Evolutionary conservation across 2,888 invertebrate species (phyloP).

Genomic region (Meteorus cinctellus): DNA sequence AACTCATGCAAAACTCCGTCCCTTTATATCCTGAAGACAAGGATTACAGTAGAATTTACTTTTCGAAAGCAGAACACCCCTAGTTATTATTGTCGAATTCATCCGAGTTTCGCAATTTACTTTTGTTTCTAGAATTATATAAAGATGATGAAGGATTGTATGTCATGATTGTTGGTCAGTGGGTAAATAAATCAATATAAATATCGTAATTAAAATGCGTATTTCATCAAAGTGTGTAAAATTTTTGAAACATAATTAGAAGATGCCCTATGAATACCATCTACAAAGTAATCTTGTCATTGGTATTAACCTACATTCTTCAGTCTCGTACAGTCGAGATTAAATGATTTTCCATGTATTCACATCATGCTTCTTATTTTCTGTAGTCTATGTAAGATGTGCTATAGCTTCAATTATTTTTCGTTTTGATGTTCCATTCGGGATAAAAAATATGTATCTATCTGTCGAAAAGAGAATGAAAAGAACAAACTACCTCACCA

Average conservation of each 20-base stretch:
- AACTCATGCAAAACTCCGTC: slow-evolving; percentile 77
- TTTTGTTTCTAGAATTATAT: slow-evolving; percentile 11
- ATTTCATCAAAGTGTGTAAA: too few species aligned
- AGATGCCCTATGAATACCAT: too few species aligned
- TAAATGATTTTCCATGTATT: not conserved
- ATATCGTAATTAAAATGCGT: not conserved
- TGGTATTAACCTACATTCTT: too few species aligned
- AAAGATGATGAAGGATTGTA: slow-evolving; percentile 39
- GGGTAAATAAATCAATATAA: slow-evolving; percentile 3
- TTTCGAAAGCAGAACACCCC: slow-evolving; percentile 76
- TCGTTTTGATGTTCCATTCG: not conserved
- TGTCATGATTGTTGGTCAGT: slow-evolving; percentile 46
- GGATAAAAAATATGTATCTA: too few species aligned
- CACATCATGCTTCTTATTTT: slow-evolving; percentile 3
- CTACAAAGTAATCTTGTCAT: too few species aligned
- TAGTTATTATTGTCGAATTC: not conserved
- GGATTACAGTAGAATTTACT: slow-evolving; percentile 76
- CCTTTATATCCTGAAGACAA: slow-evolving; percentile 75
- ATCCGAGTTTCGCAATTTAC: not conserved
- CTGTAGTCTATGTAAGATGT: not conserved
- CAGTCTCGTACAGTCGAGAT: not conserved
- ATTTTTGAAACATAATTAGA: too few species aligned
- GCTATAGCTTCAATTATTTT: not conserved
- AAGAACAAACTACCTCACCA: too few species aligned
- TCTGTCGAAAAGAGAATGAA: too few species aligned